Percentiles rank a stretch among this genome's conserved stretches.
These are phyloP conservation scores for Schizaphis graminum DNA, from an alignment of 2,888 invertebrate species.

Conservation along the genomic window DNA sequence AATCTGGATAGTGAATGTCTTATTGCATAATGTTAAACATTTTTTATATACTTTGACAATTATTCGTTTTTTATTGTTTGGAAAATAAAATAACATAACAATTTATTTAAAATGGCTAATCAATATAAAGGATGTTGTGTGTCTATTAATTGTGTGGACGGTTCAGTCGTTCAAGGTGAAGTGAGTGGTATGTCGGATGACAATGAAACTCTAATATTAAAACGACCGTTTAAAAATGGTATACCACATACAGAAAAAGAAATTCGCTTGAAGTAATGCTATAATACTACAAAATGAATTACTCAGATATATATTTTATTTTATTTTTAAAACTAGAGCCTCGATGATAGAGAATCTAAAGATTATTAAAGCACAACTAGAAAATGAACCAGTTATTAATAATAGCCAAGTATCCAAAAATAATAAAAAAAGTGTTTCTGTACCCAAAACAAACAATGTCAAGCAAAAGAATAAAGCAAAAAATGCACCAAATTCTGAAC, in stretches of 20 bases:
- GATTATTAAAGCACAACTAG: conserved; percentile 78
- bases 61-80: neutral
- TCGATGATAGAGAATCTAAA: conserved; percentile 82
- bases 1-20: neutral
- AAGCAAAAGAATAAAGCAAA: conserved; percentile 73
- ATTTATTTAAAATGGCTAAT: conserved; percentile 63
- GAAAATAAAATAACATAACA: neutral
- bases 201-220: conserved; percentile 78
- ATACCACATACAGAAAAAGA: conserved; percentile 74
- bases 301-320: neutral
- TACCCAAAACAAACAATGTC: conserved; percentile 71
- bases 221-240: conserved; percentile 88
- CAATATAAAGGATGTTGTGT: conserved; percentile 84
- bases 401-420: conserved; percentile 71
- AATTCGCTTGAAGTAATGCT: conserved; percentile 38
- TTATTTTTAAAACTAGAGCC: conserved; percentile 73
- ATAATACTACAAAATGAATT: conserved; percentile 8
- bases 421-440: conserved; percentile 73
- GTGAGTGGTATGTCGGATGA: conserved; percentile 81
- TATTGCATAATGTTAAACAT: neutral
- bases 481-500: conserved; percentile 72
- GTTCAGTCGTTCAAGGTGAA: conserved; percentile 86
- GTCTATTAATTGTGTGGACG: conserved; percentile 84
- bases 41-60: neutral
- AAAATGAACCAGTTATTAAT: conserved; percentile 44